phyloP scores from a whole-genome alignment of 2,797 vertebrate genomes.

The Gadopsis marmoratus region DNA sequence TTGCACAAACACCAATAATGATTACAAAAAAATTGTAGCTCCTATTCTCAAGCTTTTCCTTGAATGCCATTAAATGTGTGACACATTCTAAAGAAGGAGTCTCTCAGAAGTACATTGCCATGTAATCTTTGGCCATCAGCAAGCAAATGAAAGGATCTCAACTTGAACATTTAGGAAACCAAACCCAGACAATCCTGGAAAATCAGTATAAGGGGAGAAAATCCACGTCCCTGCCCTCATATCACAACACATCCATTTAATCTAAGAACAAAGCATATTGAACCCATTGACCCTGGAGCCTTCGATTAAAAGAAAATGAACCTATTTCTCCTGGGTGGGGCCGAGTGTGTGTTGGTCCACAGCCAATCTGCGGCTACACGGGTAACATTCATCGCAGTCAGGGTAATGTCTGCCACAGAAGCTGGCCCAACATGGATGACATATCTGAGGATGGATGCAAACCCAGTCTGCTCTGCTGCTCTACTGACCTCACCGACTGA shows the following conservation, averaged over 20 bases:
- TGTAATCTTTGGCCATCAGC: slow-evolving; percentile 20
- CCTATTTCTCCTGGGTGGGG: slow-evolving; percentile 7
- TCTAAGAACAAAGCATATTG: slow-evolving; percentile 53
- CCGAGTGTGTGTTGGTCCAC: slow-evolving; percentile 38
- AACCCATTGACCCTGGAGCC: slow-evolving; percentile 53
- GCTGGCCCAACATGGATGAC: slow-evolving; percentile 54
- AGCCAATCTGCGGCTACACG: slow-evolving; percentile 46
- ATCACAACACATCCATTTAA: slow-evolving; percentile 56
- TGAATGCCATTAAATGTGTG: slow-evolving; percentile 14
- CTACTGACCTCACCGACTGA: slow-evolving; percentile 79
- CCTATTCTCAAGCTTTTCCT: background rate
- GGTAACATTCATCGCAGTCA: slow-evolving; percentile 54
- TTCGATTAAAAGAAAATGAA: slow-evolving; percentile 34
- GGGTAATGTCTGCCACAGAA: slow-evolving; percentile 61
- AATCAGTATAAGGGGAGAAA: slow-evolving; percentile 45
- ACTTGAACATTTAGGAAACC: slow-evolving; percentile 59
- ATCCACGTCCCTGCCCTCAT: slow-evolving; percentile 48
- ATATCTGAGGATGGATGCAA: slow-evolving; percentile 59
- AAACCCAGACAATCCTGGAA: slow-evolving; percentile 63
- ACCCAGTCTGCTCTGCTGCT: slow-evolving; percentile 66
- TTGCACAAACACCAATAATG: slow-evolving; percentile 7
- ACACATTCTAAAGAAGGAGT: slow-evolving; percentile 19
- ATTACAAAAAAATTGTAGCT: slow-evolving; percentile 2
- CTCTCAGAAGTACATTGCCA: slow-evolving; percentile 18
- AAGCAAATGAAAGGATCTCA: slow-evolving; percentile 38